Evolutionary conservation across 2,888 invertebrate species (phyloP), one percentile per base, ranked within the genome.

Genomic region (Ischnura elegans): DNA sequence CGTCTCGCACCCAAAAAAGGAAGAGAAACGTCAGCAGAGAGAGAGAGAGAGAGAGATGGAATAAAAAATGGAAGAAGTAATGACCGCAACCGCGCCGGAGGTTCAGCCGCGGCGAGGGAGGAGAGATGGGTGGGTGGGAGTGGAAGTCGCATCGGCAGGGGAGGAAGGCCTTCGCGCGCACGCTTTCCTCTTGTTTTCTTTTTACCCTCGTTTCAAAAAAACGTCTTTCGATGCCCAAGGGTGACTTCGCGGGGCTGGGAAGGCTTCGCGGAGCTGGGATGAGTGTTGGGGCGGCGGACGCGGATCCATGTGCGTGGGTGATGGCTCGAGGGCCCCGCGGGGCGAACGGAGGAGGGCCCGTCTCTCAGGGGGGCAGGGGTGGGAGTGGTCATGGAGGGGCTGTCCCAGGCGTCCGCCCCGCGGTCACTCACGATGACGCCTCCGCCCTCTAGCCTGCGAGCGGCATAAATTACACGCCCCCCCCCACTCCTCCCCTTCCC

Each of bases 381-480:
- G 66, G 66, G 66, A 29, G 36, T 29, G 76, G 36, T 36, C 8
- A 36, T 36, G 76, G 76, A 76, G 76, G 43, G 61, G 90, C 42
- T 76, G 29, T 29, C 87, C 87, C 36, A 87, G 61, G 87, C 90
- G 61, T 61, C 43, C 55, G 90, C 61, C 90, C 90, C 90, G 90
- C 43, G 90, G 90, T 66, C 61, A 13, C 90, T 90, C 90, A 90
- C 87, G 87, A 87, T 36, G 87, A 87, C 90, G 90, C 90, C 90
- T 61, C 61, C 90, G 90, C 90, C 90, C 90, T 90, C 90, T 0
- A 90, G 90, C 90, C 61, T 66, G 90, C 90, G 76, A 21, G 87
- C 61, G 61, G 90, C 90, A 90, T 90, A 90, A 90, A 90, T 90
- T 90, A 90, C 90, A 46, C 86, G 5, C 86, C 45, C 43, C 55